Evolutionary conservation across 2,113 vertebrate species (phyloP), one percentile per base, ranked within the genome.

Genomic region (Lipotes vexillifer): DNA sequence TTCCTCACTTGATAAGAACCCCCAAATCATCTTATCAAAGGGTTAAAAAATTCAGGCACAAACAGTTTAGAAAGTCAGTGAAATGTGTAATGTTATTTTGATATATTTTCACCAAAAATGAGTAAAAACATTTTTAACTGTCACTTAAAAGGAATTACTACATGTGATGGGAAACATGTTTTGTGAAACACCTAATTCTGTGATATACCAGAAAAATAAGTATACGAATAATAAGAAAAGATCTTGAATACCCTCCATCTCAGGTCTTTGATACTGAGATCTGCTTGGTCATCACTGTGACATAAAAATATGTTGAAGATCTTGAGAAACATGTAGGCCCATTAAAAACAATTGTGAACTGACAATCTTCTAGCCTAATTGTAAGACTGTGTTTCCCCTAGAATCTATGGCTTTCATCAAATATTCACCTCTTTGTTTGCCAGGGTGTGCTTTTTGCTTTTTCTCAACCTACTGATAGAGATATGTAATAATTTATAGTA

Each of bases 121-220:
- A 83, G 11, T 69, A 46, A 46, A 75, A 49, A 49, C 57, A 15
- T 77, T 96, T 94, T 96, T 80, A 75, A 83, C 88, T 90, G n/a
- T 90, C 80, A 81, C 90, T 97, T 94, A 71, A 90, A 94, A 81
- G 17, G 25, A 12, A 78, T 94, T 77, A 81, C 81, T 94, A 84
- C 11, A 92, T 68, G 90, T 94, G 88, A 74, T 87, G 23, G 49
- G 36, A 92, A 90, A 59, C 41, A 46, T 15, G 27, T 63, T 96
- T 88, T 97, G 18, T 94, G 27, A 92, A 88, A 61, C 38, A 80
- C 7, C 27, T 84, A 88, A 93, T 91, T 74, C 89, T 95, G n/a
- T 88, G 52, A 65, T 72, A 44, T 33, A 61, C 13, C 20, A 90
- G 41, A 86, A 89, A 75, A 93, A 95, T 46, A 78, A 25, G 21